These are phyloP conservation scores for Lasioglossum albipes DNA, from an alignment of 1,140 invertebrate genomes.

Conservation along the genomic window DNA sequence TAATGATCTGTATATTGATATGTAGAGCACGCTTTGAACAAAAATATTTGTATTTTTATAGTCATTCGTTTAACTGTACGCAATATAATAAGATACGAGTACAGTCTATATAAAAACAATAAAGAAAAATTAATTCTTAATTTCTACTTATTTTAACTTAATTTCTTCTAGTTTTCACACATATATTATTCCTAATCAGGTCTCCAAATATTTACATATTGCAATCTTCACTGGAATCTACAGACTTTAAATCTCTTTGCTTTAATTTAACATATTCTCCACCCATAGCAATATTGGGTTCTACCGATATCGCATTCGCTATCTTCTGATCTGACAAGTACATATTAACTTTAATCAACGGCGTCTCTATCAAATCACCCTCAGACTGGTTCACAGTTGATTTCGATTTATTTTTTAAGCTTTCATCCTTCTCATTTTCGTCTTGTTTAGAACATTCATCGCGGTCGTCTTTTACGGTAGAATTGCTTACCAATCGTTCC, in stretches of 20 bases:
- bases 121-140: background rate
- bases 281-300: constrained; percentile 41
- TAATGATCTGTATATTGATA: constrained; percentile 30
- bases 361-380: constrained; percentile 8
- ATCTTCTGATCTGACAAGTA: constrained; percentile 67
- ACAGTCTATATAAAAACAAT: background rate
- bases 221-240: constrained; percentile 53
- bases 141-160: background rate
- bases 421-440: constrained; percentile 6
- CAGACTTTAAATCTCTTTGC: constrained; percentile 70
- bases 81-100: background rate
- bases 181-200: constrained; percentile 34
- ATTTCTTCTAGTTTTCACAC: background rate
- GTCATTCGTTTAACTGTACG: background rate
- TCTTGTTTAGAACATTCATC: constrained; percentile 53
- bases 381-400: constrained; percentile 1
- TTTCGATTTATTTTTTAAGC: background rate
- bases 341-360: constrained; percentile 68
- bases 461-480: background rate
- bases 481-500: constrained; percentile 27
- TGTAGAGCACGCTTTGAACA: background rate
- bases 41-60: constrained; percentile 4
- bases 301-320: constrained; percentile 55
- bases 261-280: constrained; percentile 62
- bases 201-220: constrained; percentile 43